A percentile compares a stretch with the other conserved stretches of the same genome.
Evolutionary conservation across 2,888 invertebrate genomes (phyloP).

Genomic region (Himalopsyche tibetana): DNA sequence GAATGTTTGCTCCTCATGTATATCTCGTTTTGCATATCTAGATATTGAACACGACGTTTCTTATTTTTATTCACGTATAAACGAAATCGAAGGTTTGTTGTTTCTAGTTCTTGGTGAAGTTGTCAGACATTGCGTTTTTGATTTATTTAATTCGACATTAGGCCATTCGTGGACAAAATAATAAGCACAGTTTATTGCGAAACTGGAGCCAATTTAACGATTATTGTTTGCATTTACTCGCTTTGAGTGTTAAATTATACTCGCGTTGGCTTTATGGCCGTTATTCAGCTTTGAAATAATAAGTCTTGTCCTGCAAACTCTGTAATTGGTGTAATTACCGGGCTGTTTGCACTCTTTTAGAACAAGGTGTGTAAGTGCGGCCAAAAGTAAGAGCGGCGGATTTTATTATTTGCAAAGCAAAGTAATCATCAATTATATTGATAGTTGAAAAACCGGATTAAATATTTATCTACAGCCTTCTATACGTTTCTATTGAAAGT

Average conservation of each 20-base stretch:
- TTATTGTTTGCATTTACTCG: slow-evolving; percentile 40
- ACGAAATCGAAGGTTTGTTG: not conserved
- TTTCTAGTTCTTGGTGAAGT: not conserved
- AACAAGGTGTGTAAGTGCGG: slow-evolving; percentile 39
- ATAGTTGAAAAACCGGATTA: slow-evolving; percentile 42
- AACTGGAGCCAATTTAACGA: slow-evolving; percentile 28
- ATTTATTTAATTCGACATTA: not conserved
- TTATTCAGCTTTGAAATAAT: slow-evolving; percentile 39
- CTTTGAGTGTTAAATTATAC: slow-evolving; percentile 42
- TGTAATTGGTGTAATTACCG: slow-evolving; percentile 36
- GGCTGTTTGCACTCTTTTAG: slow-evolving; percentile 38
- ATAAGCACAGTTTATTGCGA: slow-evolving; percentile 25
- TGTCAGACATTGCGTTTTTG: not conserved
- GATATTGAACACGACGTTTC: too few relatives aligned
- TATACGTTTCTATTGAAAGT: not conserved
- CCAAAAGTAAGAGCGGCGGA: slow-evolving; percentile 32
- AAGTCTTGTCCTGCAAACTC: slow-evolving; percentile 21
- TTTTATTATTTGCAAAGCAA: slow-evolving; percentile 41
- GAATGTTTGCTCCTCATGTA: too few relatives aligned
- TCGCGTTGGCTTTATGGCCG: slow-evolving; percentile 9
- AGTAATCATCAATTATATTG: slow-evolving; percentile 40
- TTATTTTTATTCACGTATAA: too few relatives aligned
- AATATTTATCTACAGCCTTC: slow-evolving; percentile 40
- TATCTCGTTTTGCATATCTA: too few relatives aligned
- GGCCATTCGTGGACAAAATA: not conserved